Base-by-base conservation (phyloP, 2,888 invertebrate genomes). In the Mayetiola destructor region DNA sequence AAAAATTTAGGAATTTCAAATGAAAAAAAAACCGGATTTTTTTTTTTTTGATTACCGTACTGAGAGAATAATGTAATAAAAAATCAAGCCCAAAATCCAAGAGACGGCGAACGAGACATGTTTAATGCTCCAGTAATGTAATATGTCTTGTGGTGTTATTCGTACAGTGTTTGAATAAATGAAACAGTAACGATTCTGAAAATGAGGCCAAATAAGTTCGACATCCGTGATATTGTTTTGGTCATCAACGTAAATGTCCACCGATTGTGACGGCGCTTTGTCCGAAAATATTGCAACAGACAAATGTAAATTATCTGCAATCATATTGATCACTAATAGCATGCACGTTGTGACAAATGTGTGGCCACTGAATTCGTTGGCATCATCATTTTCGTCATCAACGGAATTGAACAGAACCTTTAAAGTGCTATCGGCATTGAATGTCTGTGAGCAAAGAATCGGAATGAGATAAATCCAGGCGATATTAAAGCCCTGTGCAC, bases 131-230 rank as follows among this genome's bases (percentile, higher is more conserved):
- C 27, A n/a, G 2, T 27, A 27, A n/a, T 9, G 23, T 16, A 27
- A n/a, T 3, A 27, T 27, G 9, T 2, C n/a, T n/a, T 37, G 14
- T 3, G 37, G 8, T 4, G 14, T 10, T 3, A 37, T 37, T 10
- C n/a, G 12, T 14, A 5, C 4, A 8, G 48, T 48, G 9, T 48
- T 48, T 5, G 48, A 6, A 48, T 48, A 48, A 48, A 48, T 48
- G 2, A 48, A 14, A 10, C 48, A 48, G 16, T 48, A 48, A 8
- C 48, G 48, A 27, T 48, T 48, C 9, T 48, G 48, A 48, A 27
- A 48, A n/a, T 48, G 48, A 6, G 48, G 48, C 48, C 48, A 48
- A 48, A 48, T 48, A 14, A 27, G n/a, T 27, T 48, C 48, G 8
- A 27, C 27, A 6, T 1, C 12, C 9, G 48, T n/a, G 2, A 6